Conservation (phyloP, 2,113 vertebrate genomes). For the Myiopsitta monachus region DNA sequence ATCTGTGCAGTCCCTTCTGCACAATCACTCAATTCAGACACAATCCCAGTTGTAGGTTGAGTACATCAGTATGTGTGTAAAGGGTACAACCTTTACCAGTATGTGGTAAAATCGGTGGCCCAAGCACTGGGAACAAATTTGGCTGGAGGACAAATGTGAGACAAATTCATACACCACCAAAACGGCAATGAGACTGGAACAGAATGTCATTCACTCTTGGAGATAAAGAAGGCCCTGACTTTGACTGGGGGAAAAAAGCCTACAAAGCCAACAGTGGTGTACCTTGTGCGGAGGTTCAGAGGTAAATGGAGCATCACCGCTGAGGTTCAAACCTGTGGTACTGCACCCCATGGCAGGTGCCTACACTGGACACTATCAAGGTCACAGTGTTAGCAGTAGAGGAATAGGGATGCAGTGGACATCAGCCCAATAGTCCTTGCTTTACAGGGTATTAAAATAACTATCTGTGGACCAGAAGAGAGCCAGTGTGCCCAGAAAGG, state of each 20-base stretch:
- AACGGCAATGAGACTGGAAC: rapidly evolving
- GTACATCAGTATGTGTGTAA: neutral
- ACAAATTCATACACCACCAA: neutral
- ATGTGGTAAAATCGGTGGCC: neutral
- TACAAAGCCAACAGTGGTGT: neutral
- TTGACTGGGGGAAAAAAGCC: neutral
- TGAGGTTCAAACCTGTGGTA: neutral
- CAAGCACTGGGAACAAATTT: neutral
- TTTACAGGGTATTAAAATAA: neutral
- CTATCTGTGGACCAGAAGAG: neutral
- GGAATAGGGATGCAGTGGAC: neutral
- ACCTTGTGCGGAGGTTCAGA: neutral
- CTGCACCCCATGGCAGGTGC: neutral
- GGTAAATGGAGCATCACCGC: neutral
- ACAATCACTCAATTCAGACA: neutral
- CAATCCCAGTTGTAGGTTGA: neutral
- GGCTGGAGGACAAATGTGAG: neutral
- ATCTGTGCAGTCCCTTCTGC: neutral
- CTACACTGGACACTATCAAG: neutral
- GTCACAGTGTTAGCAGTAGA: neutral
- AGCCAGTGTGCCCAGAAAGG: neutral
- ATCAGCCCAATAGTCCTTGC: neutral
- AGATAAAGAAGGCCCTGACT: neutral
- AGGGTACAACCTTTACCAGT: neutral
- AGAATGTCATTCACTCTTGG: neutral